Evolutionary conservation across 2,888 invertebrate genomes (phyloP).

Genomic region (Hirtodrosophila duncani): DNA sequence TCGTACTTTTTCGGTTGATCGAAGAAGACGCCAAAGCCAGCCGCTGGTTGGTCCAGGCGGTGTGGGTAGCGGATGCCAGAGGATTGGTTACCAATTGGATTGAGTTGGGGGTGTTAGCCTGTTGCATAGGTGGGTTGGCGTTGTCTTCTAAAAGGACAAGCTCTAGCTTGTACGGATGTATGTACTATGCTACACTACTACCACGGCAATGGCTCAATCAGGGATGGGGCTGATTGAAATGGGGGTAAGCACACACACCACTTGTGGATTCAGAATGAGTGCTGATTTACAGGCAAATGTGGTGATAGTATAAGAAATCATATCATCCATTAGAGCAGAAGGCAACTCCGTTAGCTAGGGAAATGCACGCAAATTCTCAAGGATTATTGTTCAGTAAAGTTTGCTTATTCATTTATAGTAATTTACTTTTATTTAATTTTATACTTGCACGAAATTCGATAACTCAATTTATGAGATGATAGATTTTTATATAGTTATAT

Average conservation of each 20-base stretch:
- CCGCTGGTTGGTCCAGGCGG: constrained; percentile 16
- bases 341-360: too few relatives aligned
- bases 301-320: too few relatives aligned
- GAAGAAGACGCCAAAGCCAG: constrained; percentile 49
- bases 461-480: too few relatives aligned
- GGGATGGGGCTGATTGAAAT: constrained; percentile 68
- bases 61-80: constrained; percentile 1
- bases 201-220: constrained; percentile 68
- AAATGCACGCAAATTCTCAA: too few relatives aligned
- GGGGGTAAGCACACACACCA: constrained; percentile 48
- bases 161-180: constrained; percentile 9
- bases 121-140: constrained; percentile 37
- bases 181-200: background rate
- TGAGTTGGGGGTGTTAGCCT: constrained; percentile 16
- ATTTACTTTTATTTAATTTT: too few relatives aligned
- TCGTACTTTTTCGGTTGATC: constrained; percentile 57
- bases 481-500: too few relatives aligned
- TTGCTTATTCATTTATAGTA: too few relatives aligned
- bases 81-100: background rate
- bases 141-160: constrained; percentile 22
- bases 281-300: too few relatives aligned
- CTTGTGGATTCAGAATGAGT: constrained; percentile 57
- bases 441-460: too few relatives aligned
- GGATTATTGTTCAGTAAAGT: too few relatives aligned
- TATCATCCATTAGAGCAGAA: too few relatives aligned